phyloP scores from a whole-genome alignment of 2,797 vertebrate genomes.

The Pyrocephalus nanus region DNA sequence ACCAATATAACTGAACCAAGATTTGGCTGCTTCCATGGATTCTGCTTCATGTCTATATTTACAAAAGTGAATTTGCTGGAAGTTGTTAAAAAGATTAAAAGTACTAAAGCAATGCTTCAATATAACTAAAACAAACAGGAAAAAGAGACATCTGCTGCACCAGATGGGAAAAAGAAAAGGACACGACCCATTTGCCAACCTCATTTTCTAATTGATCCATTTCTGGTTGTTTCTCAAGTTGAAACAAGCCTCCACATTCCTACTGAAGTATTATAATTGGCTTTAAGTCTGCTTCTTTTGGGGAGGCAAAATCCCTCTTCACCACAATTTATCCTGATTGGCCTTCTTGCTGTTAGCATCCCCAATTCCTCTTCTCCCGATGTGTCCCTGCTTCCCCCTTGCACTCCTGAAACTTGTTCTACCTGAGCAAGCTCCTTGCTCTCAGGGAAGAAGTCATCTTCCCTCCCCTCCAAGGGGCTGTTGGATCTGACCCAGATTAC shows the following conservation, averaged over 20 bases:
- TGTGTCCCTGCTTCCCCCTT: not conserved
- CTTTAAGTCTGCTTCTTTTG: not conserved
- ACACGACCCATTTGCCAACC: not conserved
- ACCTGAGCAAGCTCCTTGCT: not conserved
- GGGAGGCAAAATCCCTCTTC: not conserved
- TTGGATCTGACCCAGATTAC: not conserved
- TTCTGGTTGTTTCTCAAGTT: not conserved
- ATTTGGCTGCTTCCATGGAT: not conserved
- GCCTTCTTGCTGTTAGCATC: not conserved
- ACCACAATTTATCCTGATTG: not conserved
- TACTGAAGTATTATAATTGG: not conserved
- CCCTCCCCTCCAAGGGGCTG: not conserved
- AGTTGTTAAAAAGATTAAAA: not conserved
- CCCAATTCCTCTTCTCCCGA: not conserved
- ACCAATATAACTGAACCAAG: not conserved
- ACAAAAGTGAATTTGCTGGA: not conserved
- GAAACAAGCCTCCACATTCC: not conserved
- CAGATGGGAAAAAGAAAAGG: conserved; percentile 5
- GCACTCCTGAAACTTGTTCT: not conserved
- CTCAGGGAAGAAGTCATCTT: not conserved
- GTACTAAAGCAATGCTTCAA: not conserved
- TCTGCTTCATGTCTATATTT: not conserved
- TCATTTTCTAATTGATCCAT: not conserved
- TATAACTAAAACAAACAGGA: not conserved
- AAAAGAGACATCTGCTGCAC: not conserved